A percentile compares a stretch with the other conserved stretches of the same genome.
phyloP scores from a whole-genome alignment of 1,140 invertebrate species.

The Limonius californicus region DNA sequence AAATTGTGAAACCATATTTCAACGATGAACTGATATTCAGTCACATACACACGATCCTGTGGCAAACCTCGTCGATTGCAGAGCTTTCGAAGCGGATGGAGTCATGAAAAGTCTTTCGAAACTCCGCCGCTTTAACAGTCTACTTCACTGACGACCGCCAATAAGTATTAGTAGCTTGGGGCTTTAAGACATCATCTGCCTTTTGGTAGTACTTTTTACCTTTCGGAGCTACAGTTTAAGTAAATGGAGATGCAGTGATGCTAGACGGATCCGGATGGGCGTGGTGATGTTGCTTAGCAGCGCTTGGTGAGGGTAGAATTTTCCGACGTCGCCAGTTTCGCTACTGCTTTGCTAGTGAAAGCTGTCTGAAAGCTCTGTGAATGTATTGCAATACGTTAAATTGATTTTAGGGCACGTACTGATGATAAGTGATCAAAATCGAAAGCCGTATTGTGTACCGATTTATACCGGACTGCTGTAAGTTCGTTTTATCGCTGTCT shows the following conservation, averaged over 20 bases:
- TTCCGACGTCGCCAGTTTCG: not conserved
- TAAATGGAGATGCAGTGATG: slow-evolving; percentile 5
- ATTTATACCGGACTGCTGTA: too few species aligned
- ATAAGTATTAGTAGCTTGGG: not conserved
- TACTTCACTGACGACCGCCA: not conserved
- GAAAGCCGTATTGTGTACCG: too few species aligned
- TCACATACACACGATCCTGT: not conserved
- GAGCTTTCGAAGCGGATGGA: not conserved
- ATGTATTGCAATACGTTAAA: not conserved
- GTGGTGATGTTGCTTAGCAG: slow-evolving; percentile 11
- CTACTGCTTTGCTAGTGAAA: not conserved
- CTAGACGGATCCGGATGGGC: slow-evolving; percentile 2
- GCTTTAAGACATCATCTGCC: not conserved
- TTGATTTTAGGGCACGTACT: not conserved
- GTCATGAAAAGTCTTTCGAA: not conserved
- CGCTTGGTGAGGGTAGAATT: slow-evolving; percentile 4
- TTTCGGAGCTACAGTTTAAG: not conserved
- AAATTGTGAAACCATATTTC: slow-evolving; percentile 1
- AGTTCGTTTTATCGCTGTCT: too few species aligned
- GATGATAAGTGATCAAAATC: not conserved
- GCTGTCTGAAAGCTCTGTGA: not conserved
- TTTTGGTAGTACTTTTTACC: not conserved
- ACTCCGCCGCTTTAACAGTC: too few species aligned
- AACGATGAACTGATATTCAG: not conserved
- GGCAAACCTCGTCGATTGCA: not conserved